phyloP scores from a whole-genome alignment of 2,888 invertebrate genomes.

The Caenorhabditis doughertyi region DNA sequence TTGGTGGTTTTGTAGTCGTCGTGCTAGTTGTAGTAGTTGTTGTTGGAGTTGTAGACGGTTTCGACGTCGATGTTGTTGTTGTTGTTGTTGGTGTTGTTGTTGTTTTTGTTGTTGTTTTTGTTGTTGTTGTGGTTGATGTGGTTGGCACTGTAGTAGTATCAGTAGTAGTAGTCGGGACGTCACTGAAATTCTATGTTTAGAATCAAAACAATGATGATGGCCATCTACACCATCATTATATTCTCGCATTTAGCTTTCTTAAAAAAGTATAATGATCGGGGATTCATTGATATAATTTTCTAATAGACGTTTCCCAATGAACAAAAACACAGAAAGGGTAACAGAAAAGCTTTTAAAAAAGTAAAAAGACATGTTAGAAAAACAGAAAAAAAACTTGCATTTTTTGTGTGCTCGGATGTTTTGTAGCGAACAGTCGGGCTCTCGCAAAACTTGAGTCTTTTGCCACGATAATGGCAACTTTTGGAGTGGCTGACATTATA shows the following conservation, averaged over 20 bases:
- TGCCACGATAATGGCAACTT: constrained; percentile 59
- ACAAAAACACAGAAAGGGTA: background rate
- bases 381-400: constrained; percentile 60
- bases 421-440: constrained; percentile 59
- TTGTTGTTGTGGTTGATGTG: constrained; percentile 27
- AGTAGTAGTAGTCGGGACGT: constrained; percentile 53
- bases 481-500: constrained; percentile 52
- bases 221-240: background rate
- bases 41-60: constrained; percentile 29
- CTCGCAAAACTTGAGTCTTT: constrained; percentile 53
- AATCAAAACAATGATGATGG: background rate
- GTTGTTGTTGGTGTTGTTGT: constrained; percentile 24
- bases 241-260: background rate
- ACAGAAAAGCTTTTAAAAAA: background rate
- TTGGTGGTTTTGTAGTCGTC: constrained; percentile 11
- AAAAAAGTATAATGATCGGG: background rate
- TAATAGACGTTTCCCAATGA: background rate
- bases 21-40: constrained; percentile 3
- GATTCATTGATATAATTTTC: background rate
- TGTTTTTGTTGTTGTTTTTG: constrained; percentile 23
- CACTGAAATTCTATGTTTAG: constrained; percentile 24
- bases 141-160: constrained; percentile 49
- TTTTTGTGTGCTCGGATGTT: constrained; percentile 59
- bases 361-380: constrained; percentile 7
- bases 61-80: constrained; percentile 21